Conservation (phyloP, 2,113 vertebrate species). For the Spheniscus mendiculus region DNA sequence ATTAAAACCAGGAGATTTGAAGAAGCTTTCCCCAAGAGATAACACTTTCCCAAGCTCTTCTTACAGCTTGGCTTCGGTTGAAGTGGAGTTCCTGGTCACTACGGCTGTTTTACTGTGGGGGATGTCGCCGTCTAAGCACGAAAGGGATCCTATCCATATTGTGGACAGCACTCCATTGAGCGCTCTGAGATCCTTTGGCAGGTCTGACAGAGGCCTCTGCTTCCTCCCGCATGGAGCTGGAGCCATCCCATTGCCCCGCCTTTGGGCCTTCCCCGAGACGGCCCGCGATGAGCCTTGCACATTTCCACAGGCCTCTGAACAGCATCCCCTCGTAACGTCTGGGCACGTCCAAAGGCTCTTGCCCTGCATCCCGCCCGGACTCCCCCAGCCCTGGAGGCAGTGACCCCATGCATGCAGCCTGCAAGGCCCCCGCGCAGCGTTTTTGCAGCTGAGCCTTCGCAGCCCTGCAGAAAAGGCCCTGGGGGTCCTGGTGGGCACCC, state of each 20-base stretch:
- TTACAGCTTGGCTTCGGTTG: neutral
- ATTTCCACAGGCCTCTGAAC: neutral
- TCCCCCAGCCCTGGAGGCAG: neutral
- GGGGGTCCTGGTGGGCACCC: no score
- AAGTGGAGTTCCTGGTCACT: neutral
- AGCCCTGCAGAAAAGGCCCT: no score
- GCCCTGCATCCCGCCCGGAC: neutral
- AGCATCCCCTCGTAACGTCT: neutral
- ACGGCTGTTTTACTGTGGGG: rapidly evolving
- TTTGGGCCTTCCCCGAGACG: rapidly evolving
- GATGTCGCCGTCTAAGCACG: rapidly evolving
- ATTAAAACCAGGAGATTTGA: no score
- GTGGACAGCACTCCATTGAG: rapidly evolving
- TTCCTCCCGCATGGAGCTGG: neutral
- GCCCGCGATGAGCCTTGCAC: rapidly evolving
- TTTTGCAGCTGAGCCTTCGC: no score
- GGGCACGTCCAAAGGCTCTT: neutral
- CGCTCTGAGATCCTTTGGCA: neutral
- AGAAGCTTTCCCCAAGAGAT: no score
- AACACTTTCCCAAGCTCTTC: neutral
- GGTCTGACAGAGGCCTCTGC: neutral
- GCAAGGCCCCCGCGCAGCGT: no score
- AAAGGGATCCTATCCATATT: neutral
- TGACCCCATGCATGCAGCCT: no score
- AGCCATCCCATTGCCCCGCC: rapidly evolving